Evolutionary conservation across 2,113 vertebrate species (phyloP).

Genomic region (Callionymus lyra): DNA sequence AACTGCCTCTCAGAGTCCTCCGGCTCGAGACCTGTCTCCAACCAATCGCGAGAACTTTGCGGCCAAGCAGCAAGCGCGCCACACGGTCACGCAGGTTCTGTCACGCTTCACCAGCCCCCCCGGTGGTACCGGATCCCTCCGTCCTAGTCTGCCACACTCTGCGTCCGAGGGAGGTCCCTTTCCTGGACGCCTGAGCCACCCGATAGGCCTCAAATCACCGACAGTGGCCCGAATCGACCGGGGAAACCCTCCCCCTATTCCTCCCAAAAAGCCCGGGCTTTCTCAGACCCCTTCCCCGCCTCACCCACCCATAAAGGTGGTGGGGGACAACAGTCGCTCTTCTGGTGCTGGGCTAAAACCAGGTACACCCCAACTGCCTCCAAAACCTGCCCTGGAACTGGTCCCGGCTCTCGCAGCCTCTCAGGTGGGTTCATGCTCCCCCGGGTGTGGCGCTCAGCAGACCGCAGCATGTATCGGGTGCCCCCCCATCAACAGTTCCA

Average conservation of each 20-base stretch:
- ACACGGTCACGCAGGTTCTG: constrained; percentile 92
- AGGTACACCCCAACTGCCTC: constrained; percentile 91
- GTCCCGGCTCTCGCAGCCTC: constrained; percentile 92
- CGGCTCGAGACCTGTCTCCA: constrained; percentile 85
- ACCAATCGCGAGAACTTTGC: constrained; percentile 87
- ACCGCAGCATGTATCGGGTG: constrained; percentile 87
- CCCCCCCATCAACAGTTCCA: constrained; percentile 78
- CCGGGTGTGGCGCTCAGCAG: constrained; percentile 67
- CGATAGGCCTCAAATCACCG: constrained; percentile 81
- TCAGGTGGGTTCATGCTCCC: constrained; percentile 95
- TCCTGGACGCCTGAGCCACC: constrained; percentile 67
- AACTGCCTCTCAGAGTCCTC: constrained; percentile 81
- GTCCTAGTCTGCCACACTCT: constrained; percentile 68
- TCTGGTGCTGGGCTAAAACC: constrained; percentile 74
- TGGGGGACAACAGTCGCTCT: constrained; percentile 79
- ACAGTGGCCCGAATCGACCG: constrained; percentile 83
- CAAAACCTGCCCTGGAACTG: constrained; percentile 96
- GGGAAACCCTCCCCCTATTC: constrained; percentile 95
- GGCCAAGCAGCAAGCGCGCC: constrained; percentile 90
- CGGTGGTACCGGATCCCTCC: constrained; percentile 44
- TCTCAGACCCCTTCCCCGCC: constrained; percentile 91
- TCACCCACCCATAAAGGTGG: constrained; percentile 84
- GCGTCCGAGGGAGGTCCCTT: constrained; percentile 72
- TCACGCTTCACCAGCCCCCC: constrained; percentile 91
- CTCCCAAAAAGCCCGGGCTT: constrained; percentile 97